Base-by-base conservation (phyloP, 2,113 vertebrate species). In the Microcebus ravelobensis region DNA sequence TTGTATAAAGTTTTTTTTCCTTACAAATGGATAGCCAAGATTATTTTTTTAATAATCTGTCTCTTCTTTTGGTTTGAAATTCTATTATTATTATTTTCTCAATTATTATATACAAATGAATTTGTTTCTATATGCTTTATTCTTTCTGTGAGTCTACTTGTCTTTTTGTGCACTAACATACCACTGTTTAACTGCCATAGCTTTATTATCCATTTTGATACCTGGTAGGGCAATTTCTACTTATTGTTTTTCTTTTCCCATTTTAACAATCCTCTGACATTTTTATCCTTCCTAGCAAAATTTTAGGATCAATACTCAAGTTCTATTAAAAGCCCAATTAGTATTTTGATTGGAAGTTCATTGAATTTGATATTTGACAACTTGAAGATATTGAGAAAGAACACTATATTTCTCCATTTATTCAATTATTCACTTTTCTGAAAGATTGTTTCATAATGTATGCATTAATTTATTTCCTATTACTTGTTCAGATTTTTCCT, bases 231-330 rank as follows among this genome's bases (percentile, higher is more conserved):
- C 1, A 61, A 74, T 85, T 92, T 50, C 20, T 92, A 48, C 10
- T 45, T 45, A 50, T 50, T 77, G 4, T 76, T 96, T 86, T 70
- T 23, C 2, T 63, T 39, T 93, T 71, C 20, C 15, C 92, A 3
- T 48, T 94, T 92, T 63, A 93, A 65, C 15, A 31, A 27, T 82
- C 20, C 21, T 79, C 55, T 73, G 61, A 1, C 27, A 79, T 79
- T 82, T 83, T 83, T 95, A 79, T 73, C 20, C 55, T 91, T 79
- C 5, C n/a, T 42, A 67, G 23, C 88, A 87, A 87, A 59, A 91
- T 68, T 42, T 83, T 80, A 90, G 45, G 52, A 36, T 87, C 61
- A 67, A n/a, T 87, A 90, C 55, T 88, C 31, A 74, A 79, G 13
- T 67, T 65, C 1, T 14, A 39, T 85, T 59, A 68, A 80, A 93